Evolutionary conservation across 1,140 invertebrate species (phyloP).

Genomic region (Drosophila dunni): DNA sequence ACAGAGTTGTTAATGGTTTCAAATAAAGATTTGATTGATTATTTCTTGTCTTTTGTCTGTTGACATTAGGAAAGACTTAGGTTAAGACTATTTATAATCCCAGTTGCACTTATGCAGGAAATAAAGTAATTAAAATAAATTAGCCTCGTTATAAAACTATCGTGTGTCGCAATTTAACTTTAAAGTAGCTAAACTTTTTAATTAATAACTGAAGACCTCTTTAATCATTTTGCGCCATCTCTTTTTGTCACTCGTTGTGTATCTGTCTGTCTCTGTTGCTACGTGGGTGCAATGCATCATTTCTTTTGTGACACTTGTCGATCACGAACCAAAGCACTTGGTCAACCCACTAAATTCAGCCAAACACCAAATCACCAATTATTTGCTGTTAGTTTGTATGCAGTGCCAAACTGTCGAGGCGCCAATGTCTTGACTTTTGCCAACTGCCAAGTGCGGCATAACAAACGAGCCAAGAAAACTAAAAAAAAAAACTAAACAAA

Average conservation of each 20-base stretch:
- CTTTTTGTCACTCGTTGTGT: neutral
- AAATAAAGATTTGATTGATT: neutral
- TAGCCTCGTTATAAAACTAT: neutral
- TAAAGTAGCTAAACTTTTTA: neutral
- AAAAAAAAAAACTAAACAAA: conserved; percentile 18
- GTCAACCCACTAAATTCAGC: conserved; percentile 5
- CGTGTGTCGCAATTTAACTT: neutral
- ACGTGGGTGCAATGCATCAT: conserved; percentile 7
- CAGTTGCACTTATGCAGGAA: too few species aligned
- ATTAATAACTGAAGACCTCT: neutral
- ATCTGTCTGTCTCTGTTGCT: neutral
- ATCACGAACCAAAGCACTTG: conserved; percentile 28
- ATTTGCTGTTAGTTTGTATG: conserved; percentile 72
- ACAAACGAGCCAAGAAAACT: conserved; percentile 43
- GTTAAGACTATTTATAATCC: too few species aligned
- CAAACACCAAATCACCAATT: conserved; percentile 48
- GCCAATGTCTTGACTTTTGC: conserved; percentile 22
- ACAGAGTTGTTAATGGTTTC: neutral
- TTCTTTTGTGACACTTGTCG: conserved; percentile 16
- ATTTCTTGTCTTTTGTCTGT: neutral
- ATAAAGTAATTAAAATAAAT: neutral
- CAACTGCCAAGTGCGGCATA: conserved; percentile 41
- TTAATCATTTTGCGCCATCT: too few species aligned
- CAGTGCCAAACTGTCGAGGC: conserved; percentile 34
- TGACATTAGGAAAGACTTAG: too few species aligned